A percentile compares a stretch with the other conserved stretches of the same genome.
These are phyloP conservation scores for Cyclargus thomasi DNA, from an alignment of 1,140 invertebrate genomes.

Conservation along the genomic window DNA sequence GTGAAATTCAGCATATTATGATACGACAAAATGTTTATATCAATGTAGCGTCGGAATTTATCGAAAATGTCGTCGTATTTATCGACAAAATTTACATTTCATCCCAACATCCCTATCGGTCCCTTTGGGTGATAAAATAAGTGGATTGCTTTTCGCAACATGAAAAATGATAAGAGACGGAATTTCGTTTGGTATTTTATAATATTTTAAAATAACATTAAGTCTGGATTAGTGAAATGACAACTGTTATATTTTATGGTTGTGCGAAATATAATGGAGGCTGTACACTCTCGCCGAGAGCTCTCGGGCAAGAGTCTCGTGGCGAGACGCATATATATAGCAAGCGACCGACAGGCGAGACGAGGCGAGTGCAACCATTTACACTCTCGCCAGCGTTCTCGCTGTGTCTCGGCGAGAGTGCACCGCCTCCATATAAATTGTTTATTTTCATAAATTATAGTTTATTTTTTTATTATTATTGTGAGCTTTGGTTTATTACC, in stretches of 20 bases:
- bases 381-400: too few relatives aligned
- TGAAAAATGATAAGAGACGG: background rate
- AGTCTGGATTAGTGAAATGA: background rate
- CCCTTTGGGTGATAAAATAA: background rate
- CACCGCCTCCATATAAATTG: too few relatives aligned
- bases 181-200: background rate
- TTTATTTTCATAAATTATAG: too few relatives aligned
- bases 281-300: too few relatives aligned
- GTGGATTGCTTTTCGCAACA: slow-evolving; percentile 11
- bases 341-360: too few relatives aligned
- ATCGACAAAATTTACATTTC: slow-evolving; percentile 3
- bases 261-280: background rate
- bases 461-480: too few relatives aligned
- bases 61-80: background rate
- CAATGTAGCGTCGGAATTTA: background rate
- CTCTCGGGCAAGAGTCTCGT: too few relatives aligned
- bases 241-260: background rate
- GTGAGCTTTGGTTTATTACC: too few relatives aligned
- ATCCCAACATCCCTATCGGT: background rate
- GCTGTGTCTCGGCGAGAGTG: too few relatives aligned
- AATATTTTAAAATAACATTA: background rate
- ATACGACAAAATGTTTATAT: background rate
- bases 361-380: too few relatives aligned
- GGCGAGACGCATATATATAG: too few relatives aligned
- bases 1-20: background rate